Evolutionary conservation across 2,113 vertebrate species (phyloP).

Genomic region (Naja naja): DNA sequence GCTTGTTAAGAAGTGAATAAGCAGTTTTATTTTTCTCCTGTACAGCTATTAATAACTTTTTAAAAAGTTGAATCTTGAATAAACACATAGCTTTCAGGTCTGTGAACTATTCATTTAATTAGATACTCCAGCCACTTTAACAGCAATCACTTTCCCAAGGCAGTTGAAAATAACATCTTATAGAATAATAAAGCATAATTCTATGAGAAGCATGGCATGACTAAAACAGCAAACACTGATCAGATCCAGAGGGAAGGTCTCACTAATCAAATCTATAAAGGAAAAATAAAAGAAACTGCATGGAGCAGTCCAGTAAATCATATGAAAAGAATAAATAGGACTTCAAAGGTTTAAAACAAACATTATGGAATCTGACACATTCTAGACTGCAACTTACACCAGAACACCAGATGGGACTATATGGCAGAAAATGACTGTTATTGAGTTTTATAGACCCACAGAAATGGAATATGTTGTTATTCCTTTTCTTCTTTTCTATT

Average conservation of each 20-base stretch:
- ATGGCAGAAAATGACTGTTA: neutral
- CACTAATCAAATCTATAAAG: neutral
- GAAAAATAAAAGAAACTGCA: neutral
- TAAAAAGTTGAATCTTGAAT: neutral
- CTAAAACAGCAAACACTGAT: neutral
- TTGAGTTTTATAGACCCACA: neutral
- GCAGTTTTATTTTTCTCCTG: neutral
- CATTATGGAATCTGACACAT: neutral
- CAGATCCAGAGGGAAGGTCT: neutral
- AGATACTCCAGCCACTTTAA: neutral
- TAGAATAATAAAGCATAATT: neutral
- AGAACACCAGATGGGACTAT: neutral
- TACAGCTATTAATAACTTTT: neutral
- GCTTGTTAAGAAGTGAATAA: neutral
- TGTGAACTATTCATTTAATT: neutral
- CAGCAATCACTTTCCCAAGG: neutral
- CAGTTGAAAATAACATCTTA: neutral
- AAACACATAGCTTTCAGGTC: neutral
- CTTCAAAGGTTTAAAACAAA: neutral
- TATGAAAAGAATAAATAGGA: neutral
- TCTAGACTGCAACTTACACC: neutral
- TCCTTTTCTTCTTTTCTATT: neutral
- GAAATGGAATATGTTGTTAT: neutral
- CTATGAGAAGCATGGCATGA: neutral
- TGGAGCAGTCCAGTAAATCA: neutral